phyloP scores from a whole-genome alignment of 2,797 vertebrate genomes.

The Pristis pectinata region DNA sequence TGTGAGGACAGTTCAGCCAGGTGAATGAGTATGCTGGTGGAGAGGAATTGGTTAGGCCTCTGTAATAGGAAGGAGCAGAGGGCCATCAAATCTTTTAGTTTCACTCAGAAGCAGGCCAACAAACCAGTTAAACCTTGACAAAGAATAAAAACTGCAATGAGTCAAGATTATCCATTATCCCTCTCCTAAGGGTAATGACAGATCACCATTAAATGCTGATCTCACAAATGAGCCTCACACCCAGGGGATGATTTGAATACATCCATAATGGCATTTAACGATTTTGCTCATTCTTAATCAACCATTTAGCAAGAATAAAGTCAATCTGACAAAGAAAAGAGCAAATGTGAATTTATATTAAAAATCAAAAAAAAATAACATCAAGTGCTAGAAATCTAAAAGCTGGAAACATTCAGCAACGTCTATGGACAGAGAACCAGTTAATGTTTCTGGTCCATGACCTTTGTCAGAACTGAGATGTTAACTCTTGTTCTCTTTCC shows the following conservation, averaged over 20 bases:
- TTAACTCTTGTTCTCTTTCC: no score
- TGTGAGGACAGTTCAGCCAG: no score
- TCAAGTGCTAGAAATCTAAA: no score
- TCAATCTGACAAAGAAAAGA: neutral
- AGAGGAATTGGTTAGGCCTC: no score
- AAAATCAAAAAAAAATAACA: no score
- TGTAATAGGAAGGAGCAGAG: no score
- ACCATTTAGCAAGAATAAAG: neutral
- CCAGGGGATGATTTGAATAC: neutral
- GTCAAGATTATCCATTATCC: neutral
- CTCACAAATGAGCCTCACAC: neutral
- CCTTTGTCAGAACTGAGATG: no score
- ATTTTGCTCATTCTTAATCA: neutral
- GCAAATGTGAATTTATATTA: neutral
- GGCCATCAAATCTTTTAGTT: neutral
- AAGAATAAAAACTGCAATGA: neutral
- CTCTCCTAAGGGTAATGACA: neutral
- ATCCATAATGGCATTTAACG: neutral
- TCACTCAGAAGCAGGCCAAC: neutral
- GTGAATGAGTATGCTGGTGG: no score
- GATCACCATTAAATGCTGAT: neutral
- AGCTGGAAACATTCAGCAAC: no score
- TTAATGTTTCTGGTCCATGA: no score
- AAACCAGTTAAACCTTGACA: neutral
- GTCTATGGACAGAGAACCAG: no score